Percentiles rank a stretch among this genome's conserved stretches.
phyloP scores from a whole-genome alignment of 2,888 invertebrate species.

The Ellobium chinense region DNA sequence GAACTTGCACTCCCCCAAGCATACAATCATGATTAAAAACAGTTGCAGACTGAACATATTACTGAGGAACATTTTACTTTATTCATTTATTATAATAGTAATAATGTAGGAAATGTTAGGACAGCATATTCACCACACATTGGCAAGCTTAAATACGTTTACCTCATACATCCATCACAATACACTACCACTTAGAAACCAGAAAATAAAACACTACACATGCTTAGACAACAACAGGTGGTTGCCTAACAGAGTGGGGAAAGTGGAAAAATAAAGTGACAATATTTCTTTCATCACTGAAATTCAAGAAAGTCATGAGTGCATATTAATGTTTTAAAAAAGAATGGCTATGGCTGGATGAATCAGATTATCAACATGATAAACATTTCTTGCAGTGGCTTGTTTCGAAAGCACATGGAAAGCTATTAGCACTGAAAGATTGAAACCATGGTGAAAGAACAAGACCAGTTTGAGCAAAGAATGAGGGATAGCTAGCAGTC shows the following conservation, averaged over 20 bases:
- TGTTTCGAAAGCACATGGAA: not conserved
- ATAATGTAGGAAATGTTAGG: constrained; percentile 17
- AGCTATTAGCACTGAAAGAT: too few species aligned
- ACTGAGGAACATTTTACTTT: constrained; percentile 1
- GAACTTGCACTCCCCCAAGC: too few species aligned
- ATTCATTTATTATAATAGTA: constrained; percentile 17
- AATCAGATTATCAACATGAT: not conserved
- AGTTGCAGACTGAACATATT: too few species aligned
- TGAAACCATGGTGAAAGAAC: not conserved
- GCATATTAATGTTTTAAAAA: too few species aligned
- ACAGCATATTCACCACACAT: constrained; percentile 11
- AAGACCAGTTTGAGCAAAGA: not conserved
- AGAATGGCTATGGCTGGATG: not conserved
- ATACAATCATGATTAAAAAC: too few species aligned
- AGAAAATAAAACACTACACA: not conserved
- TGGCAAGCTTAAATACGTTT: not conserved
- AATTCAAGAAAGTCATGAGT: not conserved
- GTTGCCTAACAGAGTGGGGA: not conserved
- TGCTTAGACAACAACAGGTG: not conserved
- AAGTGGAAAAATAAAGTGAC: not conserved
- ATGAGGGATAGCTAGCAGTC: too few species aligned
- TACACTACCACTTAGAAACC: not conserved
- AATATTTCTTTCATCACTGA: not conserved
- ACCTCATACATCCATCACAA: not conserved
- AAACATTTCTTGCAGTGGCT: not conserved